phyloP scores from a whole-genome alignment of 1,140 invertebrate species.

The Zeugodacus cucurbitae region DNA sequence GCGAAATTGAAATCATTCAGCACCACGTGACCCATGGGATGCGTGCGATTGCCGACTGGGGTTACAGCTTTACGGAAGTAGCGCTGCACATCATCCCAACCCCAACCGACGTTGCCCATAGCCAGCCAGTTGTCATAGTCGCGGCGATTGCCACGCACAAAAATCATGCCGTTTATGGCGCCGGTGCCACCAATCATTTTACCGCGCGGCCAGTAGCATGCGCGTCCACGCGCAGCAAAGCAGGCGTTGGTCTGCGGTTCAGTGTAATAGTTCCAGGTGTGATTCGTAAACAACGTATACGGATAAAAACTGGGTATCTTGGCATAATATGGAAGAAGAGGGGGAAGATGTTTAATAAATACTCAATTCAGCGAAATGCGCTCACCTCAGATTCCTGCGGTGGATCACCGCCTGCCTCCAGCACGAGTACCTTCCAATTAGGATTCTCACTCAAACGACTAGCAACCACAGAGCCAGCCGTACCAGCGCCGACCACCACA shows the following conservation, averaged over 20 bases:
- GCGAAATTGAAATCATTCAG: slow-evolving; percentile 54
- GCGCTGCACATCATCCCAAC: slow-evolving; percentile 81
- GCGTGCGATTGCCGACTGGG: slow-evolving; percentile 58
- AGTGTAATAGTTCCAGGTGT: slow-evolving; percentile 79
- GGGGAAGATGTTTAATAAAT: not conserved
- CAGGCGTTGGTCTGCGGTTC: slow-evolving; percentile 76
- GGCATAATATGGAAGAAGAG: not conserved
- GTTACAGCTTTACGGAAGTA: slow-evolving; percentile 78
- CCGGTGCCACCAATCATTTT: slow-evolving; percentile 87
- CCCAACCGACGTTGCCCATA: slow-evolving; percentile 84
- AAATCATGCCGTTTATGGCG: slow-evolving; percentile 91
- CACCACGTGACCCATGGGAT: slow-evolving; percentile 50
- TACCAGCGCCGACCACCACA: slow-evolving; percentile 73
- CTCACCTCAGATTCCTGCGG: slow-evolving; percentile 67
- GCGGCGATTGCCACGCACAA: slow-evolving; percentile 77
- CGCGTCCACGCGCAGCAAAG: slow-evolving; percentile 71
- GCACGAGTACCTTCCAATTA: slow-evolving; percentile 68
- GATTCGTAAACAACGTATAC: slow-evolving; percentile 60
- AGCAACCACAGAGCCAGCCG: slow-evolving; percentile 73
- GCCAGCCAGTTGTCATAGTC: slow-evolving; percentile 85
- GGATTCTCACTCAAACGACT: slow-evolving; percentile 70
- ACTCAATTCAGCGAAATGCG: not conserved
- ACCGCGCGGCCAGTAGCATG: slow-evolving; percentile 78
- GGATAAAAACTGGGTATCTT: not conserved
- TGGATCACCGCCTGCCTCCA: slow-evolving; percentile 74